These are phyloP conservation scores for Enteromius anoplus DNA, from an alignment of 2,797 vertebrate species.

Conservation along the genomic window DNA sequence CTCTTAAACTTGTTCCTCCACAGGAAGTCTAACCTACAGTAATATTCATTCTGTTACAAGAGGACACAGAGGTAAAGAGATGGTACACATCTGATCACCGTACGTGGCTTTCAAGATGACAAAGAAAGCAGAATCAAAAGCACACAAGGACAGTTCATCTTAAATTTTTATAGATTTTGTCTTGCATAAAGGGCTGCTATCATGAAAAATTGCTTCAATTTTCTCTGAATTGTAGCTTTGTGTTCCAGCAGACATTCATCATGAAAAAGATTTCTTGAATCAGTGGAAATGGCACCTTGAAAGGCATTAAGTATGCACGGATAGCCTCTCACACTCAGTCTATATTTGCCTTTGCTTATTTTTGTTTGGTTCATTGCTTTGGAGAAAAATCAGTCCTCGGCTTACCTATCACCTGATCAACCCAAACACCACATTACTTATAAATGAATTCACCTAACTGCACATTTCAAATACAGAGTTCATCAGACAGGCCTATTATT, in stretches of 20 bases:
- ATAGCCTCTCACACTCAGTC: slow-evolving; percentile 5
- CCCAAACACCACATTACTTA: neutral
- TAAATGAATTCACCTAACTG: slow-evolving; percentile 12
- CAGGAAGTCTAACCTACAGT: slow-evolving; percentile 97
- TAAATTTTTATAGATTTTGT: slow-evolving; percentile 23
- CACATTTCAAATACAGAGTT: slow-evolving; percentile 33
- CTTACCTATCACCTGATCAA: slow-evolving; percentile 30
- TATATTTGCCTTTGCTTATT: slow-evolving; percentile 8
- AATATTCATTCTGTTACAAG: slow-evolving; percentile 86
- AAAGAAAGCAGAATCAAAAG: slow-evolving; percentile 55
- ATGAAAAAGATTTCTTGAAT: slow-evolving; percentile 27
- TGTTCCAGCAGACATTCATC: slow-evolving; percentile 24
- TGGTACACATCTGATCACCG: slow-evolving; percentile 80
- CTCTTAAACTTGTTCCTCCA: slow-evolving; percentile 99
- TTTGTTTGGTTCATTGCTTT: slow-evolving; percentile 17
- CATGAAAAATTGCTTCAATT: slow-evolving; percentile 26
- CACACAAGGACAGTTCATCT: slow-evolving; percentile 39
- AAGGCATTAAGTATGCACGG: slow-evolving; percentile 13
- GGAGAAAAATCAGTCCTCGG: slow-evolving; percentile 6
- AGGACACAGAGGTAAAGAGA: slow-evolving; percentile 95
- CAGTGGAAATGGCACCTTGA: slow-evolving; percentile 23
- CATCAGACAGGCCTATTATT: slow-evolving; percentile 15
- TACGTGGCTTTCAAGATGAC: slow-evolving; percentile 45
- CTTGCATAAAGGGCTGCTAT: slow-evolving; percentile 6
- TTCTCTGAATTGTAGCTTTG: slow-evolving; percentile 15